phyloP scores from a whole-genome alignment of 2,797 vertebrate species.

The Dallia pectoralis region DNA sequence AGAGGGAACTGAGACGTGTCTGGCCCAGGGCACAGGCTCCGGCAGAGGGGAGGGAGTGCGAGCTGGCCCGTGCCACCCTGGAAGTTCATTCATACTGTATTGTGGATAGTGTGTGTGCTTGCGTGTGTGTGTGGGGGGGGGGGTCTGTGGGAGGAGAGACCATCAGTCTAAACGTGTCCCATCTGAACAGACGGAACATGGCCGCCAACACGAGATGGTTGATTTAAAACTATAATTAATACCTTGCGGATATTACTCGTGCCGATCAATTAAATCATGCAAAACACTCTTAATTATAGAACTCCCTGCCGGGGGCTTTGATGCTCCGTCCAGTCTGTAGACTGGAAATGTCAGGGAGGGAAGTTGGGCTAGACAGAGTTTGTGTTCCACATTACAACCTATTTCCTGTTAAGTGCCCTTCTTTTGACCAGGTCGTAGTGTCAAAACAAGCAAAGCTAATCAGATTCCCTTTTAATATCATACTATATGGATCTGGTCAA shows the following conservation, averaged over 20 bases:
- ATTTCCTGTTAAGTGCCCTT: background rate
- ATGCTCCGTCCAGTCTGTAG: slow-evolving; percentile 47
- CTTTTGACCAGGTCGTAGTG: background rate
- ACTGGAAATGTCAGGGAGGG: slow-evolving; percentile 64
- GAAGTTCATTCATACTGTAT: slow-evolving; percentile 73
- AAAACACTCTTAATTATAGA: slow-evolving; percentile 72
- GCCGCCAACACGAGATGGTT: slow-evolving; percentile 40
- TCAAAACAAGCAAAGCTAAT: too few species aligned
- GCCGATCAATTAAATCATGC: slow-evolving; percentile 73
- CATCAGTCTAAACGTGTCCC: slow-evolving; percentile 58
- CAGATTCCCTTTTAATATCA: too few species aligned
- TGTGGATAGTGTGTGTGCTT: slow-evolving; percentile 25
- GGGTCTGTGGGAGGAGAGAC: slow-evolving; percentile 32
- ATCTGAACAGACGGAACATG: slow-evolving; percentile 54
- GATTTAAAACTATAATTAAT: slow-evolving; percentile 67
- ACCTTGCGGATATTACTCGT: slow-evolving; percentile 69
- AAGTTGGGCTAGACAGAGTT: slow-evolving; percentile 25
- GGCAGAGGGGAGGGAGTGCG: slow-evolving; percentile 48
- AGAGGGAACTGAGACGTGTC: slow-evolving; percentile 63
- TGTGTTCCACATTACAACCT: background rate
- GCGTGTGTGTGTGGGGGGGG: too few species aligned
- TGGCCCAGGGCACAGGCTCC: slow-evolving; percentile 68
- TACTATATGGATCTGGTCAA: too few species aligned
- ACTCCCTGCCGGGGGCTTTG: slow-evolving; percentile 55
- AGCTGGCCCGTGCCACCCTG: slow-evolving; percentile 64